Evolutionary conservation across 2,888 invertebrate genomes (phyloP).

Genomic region (Deilephila elpenor): DNA sequence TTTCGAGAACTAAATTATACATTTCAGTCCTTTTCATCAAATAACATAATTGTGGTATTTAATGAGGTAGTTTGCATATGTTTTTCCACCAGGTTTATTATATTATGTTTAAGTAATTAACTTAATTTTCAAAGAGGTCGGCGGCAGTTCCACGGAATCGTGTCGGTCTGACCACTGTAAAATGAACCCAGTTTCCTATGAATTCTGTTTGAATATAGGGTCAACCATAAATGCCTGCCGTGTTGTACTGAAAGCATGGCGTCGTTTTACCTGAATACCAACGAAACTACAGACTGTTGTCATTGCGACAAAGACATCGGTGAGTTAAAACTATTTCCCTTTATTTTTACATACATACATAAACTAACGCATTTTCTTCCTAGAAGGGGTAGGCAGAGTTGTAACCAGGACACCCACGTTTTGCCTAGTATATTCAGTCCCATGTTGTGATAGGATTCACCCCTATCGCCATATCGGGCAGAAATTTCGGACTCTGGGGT

Average conservation of each 20-base stretch:
- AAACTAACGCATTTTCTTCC: too few relatives aligned
- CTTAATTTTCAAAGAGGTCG: not conserved
- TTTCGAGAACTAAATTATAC: too few relatives aligned
- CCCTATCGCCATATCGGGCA: too few relatives aligned
- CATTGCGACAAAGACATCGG: constrained; percentile 89
- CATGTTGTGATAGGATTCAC: too few relatives aligned
- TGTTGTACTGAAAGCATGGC: constrained; percentile 86
- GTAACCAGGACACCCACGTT: too few relatives aligned
- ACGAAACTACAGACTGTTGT: constrained; percentile 84
- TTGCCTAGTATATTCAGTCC: too few relatives aligned
- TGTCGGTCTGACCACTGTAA: not conserved
- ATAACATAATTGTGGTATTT: too few relatives aligned
- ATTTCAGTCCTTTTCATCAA: too few relatives aligned
- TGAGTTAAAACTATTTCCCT: constrained; percentile 54
- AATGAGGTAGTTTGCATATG: too few relatives aligned
- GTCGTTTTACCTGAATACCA: constrained; percentile 61
- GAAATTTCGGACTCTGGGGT: too few relatives aligned
- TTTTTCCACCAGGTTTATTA: not conserved
- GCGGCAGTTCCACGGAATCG: not conserved
- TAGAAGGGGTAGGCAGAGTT: too few relatives aligned
- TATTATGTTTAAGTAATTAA: not conserved
- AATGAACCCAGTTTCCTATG: not conserved
- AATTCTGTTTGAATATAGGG: constrained; percentile 60
- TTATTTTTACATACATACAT: not conserved
- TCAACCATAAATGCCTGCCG: constrained; percentile 90